Evolutionary conservation across 2,797 vertebrate species (phyloP).

Genomic region (Falco columbarius): DNA sequence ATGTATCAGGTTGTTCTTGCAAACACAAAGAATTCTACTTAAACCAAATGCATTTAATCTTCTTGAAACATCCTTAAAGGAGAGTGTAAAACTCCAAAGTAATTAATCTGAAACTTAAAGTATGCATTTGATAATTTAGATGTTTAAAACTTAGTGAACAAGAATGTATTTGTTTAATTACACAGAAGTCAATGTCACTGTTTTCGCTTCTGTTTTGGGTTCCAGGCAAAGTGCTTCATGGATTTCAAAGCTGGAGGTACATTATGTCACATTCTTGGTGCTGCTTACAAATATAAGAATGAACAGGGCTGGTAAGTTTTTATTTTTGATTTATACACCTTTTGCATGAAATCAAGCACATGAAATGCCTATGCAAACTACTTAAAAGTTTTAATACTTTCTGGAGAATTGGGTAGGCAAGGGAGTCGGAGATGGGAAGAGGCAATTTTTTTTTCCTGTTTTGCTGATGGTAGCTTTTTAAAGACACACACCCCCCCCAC

Average conservation of each 20-base stretch:
- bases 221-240: constrained; percentile 95
- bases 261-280: constrained; percentile 95
- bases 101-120: background rate
- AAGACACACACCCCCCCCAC: background rate
- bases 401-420: background rate
- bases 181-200: background rate
- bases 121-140: fast-evolving
- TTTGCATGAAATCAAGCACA: constrained; percentile 32
- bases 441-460: background rate
- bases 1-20: background rate
- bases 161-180: background rate
- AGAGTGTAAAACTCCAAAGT: background rate
- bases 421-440: constrained; percentile 53
- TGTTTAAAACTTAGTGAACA: background rate
- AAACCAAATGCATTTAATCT: background rate
- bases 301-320: constrained; percentile 96
- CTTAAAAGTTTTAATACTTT: background rate
- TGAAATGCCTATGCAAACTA: background rate
- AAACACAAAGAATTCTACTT: background rate
- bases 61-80: background rate
- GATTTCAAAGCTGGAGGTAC: constrained; percentile 97
- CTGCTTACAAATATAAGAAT: constrained; percentile 97
- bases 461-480: background rate
- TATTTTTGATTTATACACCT: background rate
- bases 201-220: background rate